Evolutionary conservation across 23 tunicate genomes (phyloP).

Genomic region (Halocynthia roretzi): DNA sequence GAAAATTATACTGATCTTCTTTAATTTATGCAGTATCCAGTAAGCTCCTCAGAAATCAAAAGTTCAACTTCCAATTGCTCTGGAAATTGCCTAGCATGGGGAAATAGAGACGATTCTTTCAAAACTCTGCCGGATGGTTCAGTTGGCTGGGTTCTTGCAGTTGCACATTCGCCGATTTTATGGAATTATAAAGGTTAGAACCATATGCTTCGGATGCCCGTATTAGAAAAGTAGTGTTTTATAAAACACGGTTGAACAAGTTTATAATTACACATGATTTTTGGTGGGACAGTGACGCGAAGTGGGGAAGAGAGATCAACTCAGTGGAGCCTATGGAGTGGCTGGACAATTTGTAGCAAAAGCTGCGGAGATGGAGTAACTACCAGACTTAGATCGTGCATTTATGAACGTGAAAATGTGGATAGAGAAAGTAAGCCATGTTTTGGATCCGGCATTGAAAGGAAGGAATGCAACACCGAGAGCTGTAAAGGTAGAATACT

Average conservation of each 20-base stretch:
- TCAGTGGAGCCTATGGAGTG: constrained; percentile 87
- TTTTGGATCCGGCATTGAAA: not conserved
- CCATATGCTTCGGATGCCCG: not conserved
- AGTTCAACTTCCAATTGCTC: constrained; percentile 8
- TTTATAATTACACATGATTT: no score
- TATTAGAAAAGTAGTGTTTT: not conserved
- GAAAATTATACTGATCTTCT: not conserved
- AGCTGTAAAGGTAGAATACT: constrained; percentile 40
- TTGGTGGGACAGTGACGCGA: constrained; percentile 7
- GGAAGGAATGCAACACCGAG: constrained; percentile 37
- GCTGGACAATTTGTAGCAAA: constrained; percentile 70
- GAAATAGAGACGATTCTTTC: constrained; percentile 71
- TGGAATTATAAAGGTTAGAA: constrained; percentile 32
- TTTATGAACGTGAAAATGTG: constrained; percentile 7
- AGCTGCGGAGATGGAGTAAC: constrained; percentile 65
- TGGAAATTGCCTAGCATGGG: constrained; percentile 54
- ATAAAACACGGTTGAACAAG: not conserved
- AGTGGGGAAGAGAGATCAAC: not conserved
- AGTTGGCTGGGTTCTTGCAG: constrained; percentile 52
- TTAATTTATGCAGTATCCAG: not conserved
- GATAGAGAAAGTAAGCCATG: not conserved
- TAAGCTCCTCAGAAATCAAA: not conserved
- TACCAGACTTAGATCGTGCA: constrained; percentile 52
- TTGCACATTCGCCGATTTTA: constrained; percentile 26
- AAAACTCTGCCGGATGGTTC: constrained; percentile 54